Percentiles rank a stretch among this genome's conserved stretches.
These are phyloP conservation scores for Grantiella picta DNA, from an alignment of 2,113 vertebrate species.

Conservation along the genomic window DNA sequence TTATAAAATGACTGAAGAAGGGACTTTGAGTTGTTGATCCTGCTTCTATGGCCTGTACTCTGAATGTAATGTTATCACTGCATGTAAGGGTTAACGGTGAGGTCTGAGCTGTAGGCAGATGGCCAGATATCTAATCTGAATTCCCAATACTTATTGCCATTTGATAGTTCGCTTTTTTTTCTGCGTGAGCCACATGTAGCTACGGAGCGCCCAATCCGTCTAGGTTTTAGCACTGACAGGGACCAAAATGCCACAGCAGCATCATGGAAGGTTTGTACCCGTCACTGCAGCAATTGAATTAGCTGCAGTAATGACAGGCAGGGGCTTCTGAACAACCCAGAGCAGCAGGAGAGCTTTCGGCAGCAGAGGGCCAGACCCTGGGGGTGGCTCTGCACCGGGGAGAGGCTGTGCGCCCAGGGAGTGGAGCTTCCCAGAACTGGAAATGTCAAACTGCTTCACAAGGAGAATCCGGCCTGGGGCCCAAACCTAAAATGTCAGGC, in stretches of 20 bases:
- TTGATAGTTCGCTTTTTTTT: fast-evolving
- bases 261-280: background rate
- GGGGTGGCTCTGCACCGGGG: background rate
- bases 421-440: slow-evolving; percentile 29
- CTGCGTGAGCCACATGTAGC: fast-evolving
- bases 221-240: background rate
- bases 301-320: background rate
- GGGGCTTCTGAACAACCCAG: background rate
- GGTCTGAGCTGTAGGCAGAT: background rate
- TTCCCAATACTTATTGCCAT: background rate
- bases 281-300: background rate
- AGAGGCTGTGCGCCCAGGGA: background rate
- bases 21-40: background rate
- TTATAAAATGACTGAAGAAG: background rate
- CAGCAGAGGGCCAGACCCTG: background rate
- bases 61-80: background rate
- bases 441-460: slow-evolving; percentile 44
- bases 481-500: slow-evolving; percentile 43
- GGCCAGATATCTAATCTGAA: background rate
- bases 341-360: background rate
- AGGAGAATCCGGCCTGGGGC: background rate
- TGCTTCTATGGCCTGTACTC: background rate
- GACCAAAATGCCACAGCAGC: background rate
- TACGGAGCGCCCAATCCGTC: fast-evolving
- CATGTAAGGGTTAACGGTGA: background rate